Evolutionary conservation across 1,140 invertebrate species (phyloP).

Genomic region (Scylla paramamosain): DNA sequence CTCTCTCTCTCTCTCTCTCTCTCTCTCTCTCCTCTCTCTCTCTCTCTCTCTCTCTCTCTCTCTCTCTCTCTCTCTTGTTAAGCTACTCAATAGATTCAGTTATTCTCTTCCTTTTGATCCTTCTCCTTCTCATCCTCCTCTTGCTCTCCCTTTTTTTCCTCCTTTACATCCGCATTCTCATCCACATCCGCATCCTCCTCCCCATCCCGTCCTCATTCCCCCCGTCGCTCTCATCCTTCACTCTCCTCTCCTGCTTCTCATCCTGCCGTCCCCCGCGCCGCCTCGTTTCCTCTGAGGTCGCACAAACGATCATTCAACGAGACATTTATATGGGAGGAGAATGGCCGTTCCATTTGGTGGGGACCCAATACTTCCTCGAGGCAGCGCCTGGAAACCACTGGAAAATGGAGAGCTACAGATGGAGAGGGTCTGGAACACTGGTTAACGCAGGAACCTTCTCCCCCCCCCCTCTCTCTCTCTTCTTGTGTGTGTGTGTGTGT

Average conservation of each 20-base stretch:
- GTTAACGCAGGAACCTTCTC: not conserved
- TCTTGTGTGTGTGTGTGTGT: constrained; percentile 35
- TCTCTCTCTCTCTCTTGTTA: not conserved
- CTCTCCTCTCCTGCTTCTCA: not conserved
- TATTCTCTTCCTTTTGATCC: not conserved
- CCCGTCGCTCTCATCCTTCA: not conserved
- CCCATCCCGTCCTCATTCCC: not conserved
- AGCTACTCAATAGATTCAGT: not conserved
- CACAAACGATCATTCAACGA: constrained; percentile 74
- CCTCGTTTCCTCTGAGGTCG: constrained; percentile 69
- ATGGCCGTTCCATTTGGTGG: constrained; percentile 58
- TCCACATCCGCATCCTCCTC: not conserved
- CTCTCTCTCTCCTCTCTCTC: constrained; percentile 28
- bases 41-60: constrained; percentile 35
- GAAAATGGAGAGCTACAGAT: constrained; percentile 46
- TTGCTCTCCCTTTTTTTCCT: not conserved
- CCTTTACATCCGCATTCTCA: not conserved
- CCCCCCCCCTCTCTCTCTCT: not conserved
- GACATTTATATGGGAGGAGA: constrained; percentile 72
- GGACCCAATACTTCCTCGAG: constrained; percentile 64
- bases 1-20: not conserved
- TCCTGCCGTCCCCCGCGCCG: constrained; percentile 14
- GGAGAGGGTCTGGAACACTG: constrained; percentile 19
- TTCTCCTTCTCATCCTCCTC: not conserved
- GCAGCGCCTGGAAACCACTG: constrained; percentile 64